Base-by-base conservation (phyloP, 2,888 invertebrate genomes). In the Gasteruption jaculator region DNA sequence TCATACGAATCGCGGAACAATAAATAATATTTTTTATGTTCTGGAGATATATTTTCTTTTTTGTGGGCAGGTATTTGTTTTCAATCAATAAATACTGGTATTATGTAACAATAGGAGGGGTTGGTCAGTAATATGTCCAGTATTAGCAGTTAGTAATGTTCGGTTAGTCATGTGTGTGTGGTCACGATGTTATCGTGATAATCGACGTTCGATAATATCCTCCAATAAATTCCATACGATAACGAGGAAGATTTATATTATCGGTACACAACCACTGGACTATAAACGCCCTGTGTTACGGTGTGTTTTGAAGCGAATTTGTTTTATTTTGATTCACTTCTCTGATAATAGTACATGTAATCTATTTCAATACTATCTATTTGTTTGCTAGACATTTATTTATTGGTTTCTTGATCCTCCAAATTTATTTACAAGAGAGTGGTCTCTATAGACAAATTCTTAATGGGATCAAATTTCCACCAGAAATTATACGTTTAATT, bases 161-260 rank as follows among this genome's bases (percentile, higher is more conserved):
- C 12, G 19, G 43, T 44, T 49, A 52, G 52, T 54, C 57, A 49
- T 48, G 56, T 51, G 56, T 52, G 55, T 57, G 58, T 53, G 59
- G 54, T 56, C 57, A 54, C 58, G 58, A 65, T 63, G 58, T 54
- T 66, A 68, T 68, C 63, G 52, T 50, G 61, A 67, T 68, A 66
- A 68, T 68, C 67, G 66, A 58, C 56, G 49, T 55, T 65, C 63
- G 68, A 68, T 68, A 68, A 68, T 67, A 64, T 64, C 60, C 60
- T 55, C 56, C 65, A 63, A 65, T 69, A 68, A 67, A 68, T 68
- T 65, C 51, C 45, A 12, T 34, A 45, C 52, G 61, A 65, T 63
- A 65, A 64, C 63, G 56, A 64, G 58, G 54, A 58, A 60, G 60
- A 67, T 65, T 66, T 61, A 63, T 66, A 65, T 62, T 64, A 62